phyloP scores from a whole-genome alignment of 1,140 invertebrate species.

The Heliconius congener region DNA sequence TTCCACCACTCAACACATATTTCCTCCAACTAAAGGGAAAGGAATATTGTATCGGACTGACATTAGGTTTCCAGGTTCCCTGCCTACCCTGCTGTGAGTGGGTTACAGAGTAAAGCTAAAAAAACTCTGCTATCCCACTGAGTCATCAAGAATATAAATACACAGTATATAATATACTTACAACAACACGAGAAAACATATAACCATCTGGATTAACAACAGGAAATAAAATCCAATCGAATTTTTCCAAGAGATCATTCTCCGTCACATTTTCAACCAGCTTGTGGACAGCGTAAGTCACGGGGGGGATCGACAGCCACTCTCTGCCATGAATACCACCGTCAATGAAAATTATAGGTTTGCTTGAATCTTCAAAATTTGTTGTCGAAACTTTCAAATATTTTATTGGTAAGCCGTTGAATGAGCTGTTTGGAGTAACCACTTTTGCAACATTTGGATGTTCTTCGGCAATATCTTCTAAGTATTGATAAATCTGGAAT shows the following conservation, averaged over 20 bases:
- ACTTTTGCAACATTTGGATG: constrained; percentile 70
- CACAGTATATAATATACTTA: constrained; percentile 31
- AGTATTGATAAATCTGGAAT: constrained; percentile 76
- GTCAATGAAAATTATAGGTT: constrained; percentile 48
- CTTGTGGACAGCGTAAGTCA: constrained; percentile 84
- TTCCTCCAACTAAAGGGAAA: too few relatives aligned
- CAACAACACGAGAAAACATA: constrained; percentile 54
- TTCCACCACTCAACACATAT: too few relatives aligned
- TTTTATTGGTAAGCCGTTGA: constrained; percentile 77
- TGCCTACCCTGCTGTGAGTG: too few relatives aligned
- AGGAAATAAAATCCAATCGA: constrained; percentile 78
- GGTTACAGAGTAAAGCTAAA: too few relatives aligned
- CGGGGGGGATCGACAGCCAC: constrained; percentile 85
- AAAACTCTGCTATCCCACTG: too few relatives aligned
- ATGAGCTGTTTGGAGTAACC: constrained; percentile 54
- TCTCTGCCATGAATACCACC: constrained; percentile 82
- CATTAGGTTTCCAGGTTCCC: too few relatives aligned
- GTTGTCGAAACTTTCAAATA: constrained; percentile 79
- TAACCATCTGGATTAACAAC: constrained; percentile 83
- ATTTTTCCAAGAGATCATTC: constrained; percentile 65
- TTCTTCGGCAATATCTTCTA: constrained; percentile 69
- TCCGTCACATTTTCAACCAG: constrained; percentile 83
- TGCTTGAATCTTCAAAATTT: constrained; percentile 74
- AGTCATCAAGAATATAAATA: not conserved
- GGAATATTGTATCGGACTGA: too few relatives aligned